These are phyloP conservation scores for Caenorhabditis virilis DNA, from an alignment of 2,888 invertebrate species.

Conservation along the genomic window DNA sequence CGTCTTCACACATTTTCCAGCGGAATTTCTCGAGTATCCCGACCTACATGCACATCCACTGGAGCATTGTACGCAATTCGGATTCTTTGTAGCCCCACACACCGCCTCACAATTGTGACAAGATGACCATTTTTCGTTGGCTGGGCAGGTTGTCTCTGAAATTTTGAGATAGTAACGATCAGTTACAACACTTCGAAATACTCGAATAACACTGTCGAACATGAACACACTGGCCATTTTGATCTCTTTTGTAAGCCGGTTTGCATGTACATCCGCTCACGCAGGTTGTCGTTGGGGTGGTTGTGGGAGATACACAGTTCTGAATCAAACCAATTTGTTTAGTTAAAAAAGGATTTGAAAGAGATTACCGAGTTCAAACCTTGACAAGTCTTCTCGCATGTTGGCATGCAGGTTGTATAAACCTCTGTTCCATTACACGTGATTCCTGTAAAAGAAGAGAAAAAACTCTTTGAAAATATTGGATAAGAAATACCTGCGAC, in stretches of 20 bases:
- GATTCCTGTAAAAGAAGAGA: too few species aligned
- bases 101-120: conserved; percentile 25
- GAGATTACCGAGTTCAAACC: conserved; percentile 1
- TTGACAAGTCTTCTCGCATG: conserved; percentile 19
- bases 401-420: conserved; percentile 12
- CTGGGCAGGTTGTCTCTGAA: conserved; percentile 15
- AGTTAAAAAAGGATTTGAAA: background rate
- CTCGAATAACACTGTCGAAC: conserved; percentile 13
- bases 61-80: conserved; percentile 19
- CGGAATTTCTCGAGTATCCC: conserved; percentile 12
- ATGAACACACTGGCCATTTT: conserved; percentile 15
- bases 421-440: conserved; percentile 19
- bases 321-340: background rate
- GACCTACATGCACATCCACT: conserved; percentile 22
- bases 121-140: conserved; percentile 21
- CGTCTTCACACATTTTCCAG: conserved; percentile 10
- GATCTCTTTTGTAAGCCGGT: conserved; percentile 13
- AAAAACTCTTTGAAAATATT: too few species aligned
- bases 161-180: background rate
- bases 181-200: background rate
- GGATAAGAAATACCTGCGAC: conserved; percentile 11
- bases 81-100: conserved; percentile 15
- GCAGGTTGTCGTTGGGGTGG: conserved; percentile 8
- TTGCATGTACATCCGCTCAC: conserved; percentile 15
- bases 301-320: background rate